Evolutionary conservation across 2,888 invertebrate species (phyloP), one percentile per base, ranked within the genome.

Genomic region (Lepeophtheirus nordmannii): DNA sequence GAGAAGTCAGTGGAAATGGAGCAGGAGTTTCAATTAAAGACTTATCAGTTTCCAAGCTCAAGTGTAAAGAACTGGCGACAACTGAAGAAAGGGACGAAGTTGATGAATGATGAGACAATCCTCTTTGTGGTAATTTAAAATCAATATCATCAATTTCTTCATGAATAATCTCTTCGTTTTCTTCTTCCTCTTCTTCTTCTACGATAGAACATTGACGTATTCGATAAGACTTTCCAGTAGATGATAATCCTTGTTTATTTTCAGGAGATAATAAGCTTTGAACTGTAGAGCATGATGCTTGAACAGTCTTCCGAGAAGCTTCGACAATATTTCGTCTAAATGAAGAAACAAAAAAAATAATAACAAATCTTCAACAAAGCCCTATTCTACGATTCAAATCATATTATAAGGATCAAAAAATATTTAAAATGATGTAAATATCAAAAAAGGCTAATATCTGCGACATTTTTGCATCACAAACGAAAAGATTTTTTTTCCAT

Each of bases 171-270:
- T 68, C 67, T 7, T 57, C 37, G 11, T 69, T 68, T 37, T 69
- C 70, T 60, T 70, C 69, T 41, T 69, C 68, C 12, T 69, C 69
- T 59, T 69, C 70, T 30, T 71, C 71, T 58, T 68, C 71, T 2
- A 71, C 67, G 10, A 71, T 68, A 63, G 69, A 69, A 65, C 68
- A 70, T 37, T 61, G 61, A 7, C 61, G 61, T 14, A 61, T 37
- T 11, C 61, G 61, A 12, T 46, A 46, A 17, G 53, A 46, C 17
- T n/a, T 17, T 7, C 30, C 30, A 30, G 30, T 30, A 30, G 30
- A 30, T 30, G 30, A 30, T 2, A 30, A 30, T 5, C n/a, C n/a
- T 17, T 78, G 71, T 80, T 81, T 78, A 82, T 82, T 72, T 17
- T 46, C 53, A 46, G 53, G 53, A 46, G 53, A 46, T 46, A 46